Evolutionary conservation across 2,113 vertebrate species (phyloP).

Genomic region (Larimichthys polyactis): DNA sequence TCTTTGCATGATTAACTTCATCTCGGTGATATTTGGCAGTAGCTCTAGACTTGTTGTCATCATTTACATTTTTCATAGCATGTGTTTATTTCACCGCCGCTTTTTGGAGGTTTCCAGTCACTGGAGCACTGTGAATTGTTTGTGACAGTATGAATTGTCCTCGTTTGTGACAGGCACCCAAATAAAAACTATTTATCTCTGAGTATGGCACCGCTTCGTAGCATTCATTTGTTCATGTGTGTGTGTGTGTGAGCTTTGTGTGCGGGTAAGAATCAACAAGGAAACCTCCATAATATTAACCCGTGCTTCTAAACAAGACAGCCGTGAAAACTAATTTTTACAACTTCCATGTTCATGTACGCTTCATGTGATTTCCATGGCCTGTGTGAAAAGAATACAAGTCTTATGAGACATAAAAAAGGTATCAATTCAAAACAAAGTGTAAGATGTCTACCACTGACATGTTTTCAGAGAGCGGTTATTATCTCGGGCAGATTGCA

Average conservation of each 20-base stretch:
- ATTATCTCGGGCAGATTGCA: no score
- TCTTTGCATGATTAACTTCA: constrained; percentile 29
- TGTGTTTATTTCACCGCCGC: constrained; percentile 46
- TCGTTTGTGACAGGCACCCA: constrained; percentile 38
- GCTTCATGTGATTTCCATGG: not conserved
- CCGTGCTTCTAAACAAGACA: constrained; percentile 17
- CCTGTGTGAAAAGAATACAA: not conserved
- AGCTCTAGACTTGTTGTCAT: constrained; percentile 10
- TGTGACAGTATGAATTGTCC: constrained; percentile 19
- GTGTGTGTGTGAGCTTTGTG: not conserved
- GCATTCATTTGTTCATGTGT: not conserved
- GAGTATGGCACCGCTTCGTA: not conserved
- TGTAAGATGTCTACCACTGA: no score
- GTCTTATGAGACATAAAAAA: no score
- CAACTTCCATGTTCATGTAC: not conserved
- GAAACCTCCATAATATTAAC: constrained; percentile 58
- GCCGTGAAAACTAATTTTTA: constrained; percentile 1
- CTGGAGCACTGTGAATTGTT: constrained; percentile 31
- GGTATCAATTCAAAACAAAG: no score
- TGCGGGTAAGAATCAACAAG: constrained; percentile 3
- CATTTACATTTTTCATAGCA: constrained; percentile 39
- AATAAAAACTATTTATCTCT: constrained; percentile 69
- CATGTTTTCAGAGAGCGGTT: no score
- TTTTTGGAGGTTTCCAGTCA: constrained; percentile 68
- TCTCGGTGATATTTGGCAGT: constrained; percentile 31